Evolutionary conservation across 1,140 invertebrate genomes (phyloP).

Genomic region (Nymphalis io): DNA sequence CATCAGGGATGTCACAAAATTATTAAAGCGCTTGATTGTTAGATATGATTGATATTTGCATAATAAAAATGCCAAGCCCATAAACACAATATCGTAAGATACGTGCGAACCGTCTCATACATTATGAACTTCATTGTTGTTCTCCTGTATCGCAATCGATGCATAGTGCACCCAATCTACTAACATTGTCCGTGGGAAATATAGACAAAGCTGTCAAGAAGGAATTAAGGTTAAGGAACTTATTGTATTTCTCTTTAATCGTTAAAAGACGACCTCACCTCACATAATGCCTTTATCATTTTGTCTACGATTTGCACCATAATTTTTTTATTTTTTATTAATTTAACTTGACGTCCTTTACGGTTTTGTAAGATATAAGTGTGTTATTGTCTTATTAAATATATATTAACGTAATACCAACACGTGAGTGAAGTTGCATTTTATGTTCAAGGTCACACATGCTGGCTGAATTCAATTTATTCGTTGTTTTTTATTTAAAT

Average conservation of each 20-base stretch:
- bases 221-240: slow-evolving; percentile 61
- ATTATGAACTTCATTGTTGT: slow-evolving; percentile 22
- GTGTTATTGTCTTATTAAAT: neutral
- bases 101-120: slow-evolving; percentile 17
- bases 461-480: no score
- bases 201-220: slow-evolving; percentile 41
- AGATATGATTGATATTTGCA: neutral
- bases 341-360: neutral
- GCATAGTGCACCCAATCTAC: slow-evolving; percentile 46
- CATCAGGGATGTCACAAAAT: no score
- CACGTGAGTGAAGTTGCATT: no score
- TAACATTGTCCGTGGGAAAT: slow-evolving; percentile 38
- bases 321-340: neutral
- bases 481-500: no score
- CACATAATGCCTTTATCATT: neutral
- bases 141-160: slow-evolving; percentile 28
- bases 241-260: slow-evolving; percentile 47
- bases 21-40: no score
- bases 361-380: neutral
- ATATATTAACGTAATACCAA: no score
- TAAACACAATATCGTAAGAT: neutral
- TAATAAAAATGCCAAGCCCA: neutral
- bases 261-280: slow-evolving; percentile 44
- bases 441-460: no score
- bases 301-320: slow-evolving; percentile 5